phyloP scores from a whole-genome alignment of 2,113 vertebrate genomes.

The Myotis davidii region DNA sequence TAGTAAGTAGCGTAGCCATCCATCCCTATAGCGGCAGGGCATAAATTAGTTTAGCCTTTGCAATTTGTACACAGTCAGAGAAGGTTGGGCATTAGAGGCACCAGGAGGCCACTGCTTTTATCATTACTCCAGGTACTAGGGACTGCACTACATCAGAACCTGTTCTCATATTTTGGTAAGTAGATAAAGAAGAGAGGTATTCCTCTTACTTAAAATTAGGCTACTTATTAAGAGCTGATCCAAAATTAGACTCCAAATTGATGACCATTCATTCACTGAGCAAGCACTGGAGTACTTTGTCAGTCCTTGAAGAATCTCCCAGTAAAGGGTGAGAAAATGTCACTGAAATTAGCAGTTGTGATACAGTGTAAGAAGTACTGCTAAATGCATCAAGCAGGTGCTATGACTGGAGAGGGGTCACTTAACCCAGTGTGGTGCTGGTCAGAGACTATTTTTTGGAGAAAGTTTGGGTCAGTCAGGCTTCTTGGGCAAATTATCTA shows the following conservation, averaged over 20 bases:
- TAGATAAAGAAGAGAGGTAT: background rate
- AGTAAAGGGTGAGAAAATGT: background rate
- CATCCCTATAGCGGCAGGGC: background rate
- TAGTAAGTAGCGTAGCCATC: background rate
- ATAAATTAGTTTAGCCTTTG: background rate
- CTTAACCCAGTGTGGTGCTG: background rate
- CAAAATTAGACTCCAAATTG: constrained; percentile 34
- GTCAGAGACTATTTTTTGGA: background rate
- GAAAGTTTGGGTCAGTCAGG: background rate
- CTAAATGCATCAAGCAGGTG: background rate
- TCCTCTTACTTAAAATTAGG: constrained; percentile 31
- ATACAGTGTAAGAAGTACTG: background rate
- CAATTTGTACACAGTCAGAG: background rate
- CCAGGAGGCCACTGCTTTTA: background rate
- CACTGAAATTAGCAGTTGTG: background rate
- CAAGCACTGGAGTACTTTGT: background rate
- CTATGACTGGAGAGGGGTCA: background rate
- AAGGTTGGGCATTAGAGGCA: background rate
- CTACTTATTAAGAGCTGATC: constrained; percentile 5
- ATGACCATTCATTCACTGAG: background rate
- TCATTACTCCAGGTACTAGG: background rate
- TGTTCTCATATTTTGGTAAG: constrained; percentile 7
- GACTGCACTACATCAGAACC: background rate
- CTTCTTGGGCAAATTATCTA: background rate
- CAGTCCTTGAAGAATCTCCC: background rate